Percentiles rank a stretch among this genome's conserved stretches.
Evolutionary conservation across 1,140 invertebrate genomes (phyloP).

Genomic region (Plectus sambesii): DNA sequence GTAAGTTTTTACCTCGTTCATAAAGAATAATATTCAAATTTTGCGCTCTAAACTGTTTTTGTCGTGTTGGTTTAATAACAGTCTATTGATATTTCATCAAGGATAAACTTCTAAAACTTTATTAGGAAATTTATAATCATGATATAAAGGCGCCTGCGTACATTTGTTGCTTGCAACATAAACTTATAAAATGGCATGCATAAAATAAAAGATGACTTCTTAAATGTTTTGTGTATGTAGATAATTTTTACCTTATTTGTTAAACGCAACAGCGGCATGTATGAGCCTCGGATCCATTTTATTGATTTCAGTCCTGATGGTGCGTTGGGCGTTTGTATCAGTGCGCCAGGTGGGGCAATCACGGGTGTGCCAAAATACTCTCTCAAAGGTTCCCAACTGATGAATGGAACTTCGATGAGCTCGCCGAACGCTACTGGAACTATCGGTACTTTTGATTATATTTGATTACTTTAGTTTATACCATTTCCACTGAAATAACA

Average conservation of each 20-base stretch:
- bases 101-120: too few relatives aligned
- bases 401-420: slow-evolving; percentile 92
- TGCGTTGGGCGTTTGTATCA: slow-evolving; percentile 70
- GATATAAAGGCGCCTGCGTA: too few relatives aligned
- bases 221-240: background rate
- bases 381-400: slow-evolving; percentile 69
- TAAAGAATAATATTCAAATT: slow-evolving; percentile 3
- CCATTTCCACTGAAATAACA: too few relatives aligned
- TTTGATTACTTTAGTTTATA: too few relatives aligned
- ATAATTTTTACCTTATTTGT: background rate
- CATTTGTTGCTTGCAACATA: too few relatives aligned
- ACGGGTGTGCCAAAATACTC: slow-evolving; percentile 86
- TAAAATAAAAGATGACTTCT: too few relatives aligned
- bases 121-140: too few relatives aligned
- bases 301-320: slow-evolving; percentile 68
- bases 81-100: too few relatives aligned
- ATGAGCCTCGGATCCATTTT: too few relatives aligned
- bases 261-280: background rate
- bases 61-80: too few relatives aligned
- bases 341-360: slow-evolving; percentile 89
- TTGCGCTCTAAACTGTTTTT: slow-evolving; percentile 2
- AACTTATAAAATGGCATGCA: too few relatives aligned
- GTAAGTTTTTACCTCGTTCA: slow-evolving; percentile 34
- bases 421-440: slow-evolving; percentile 84
- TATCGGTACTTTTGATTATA: too few relatives aligned